Evolutionary conservation across 1,140 invertebrate species (phyloP).

Genomic region (Archegozetes longisetosus): DNA sequence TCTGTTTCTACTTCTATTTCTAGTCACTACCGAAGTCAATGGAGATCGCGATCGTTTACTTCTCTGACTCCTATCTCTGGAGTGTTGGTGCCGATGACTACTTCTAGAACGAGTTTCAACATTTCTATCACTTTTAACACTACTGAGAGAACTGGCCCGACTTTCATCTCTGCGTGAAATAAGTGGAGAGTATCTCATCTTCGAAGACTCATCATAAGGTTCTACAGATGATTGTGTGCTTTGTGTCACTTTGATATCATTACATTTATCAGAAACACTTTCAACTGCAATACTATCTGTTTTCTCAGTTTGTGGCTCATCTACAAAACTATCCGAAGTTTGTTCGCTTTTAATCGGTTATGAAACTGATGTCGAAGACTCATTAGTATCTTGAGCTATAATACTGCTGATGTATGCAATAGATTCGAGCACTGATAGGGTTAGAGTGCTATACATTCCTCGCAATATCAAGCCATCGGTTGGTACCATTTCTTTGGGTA

Average conservation of each 20-base stretch:
- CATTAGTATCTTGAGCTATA: neutral
- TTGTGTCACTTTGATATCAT: too few species aligned
- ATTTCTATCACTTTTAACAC: too few species aligned
- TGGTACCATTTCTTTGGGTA: constrained; percentile 44
- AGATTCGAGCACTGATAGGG: constrained; percentile 73
- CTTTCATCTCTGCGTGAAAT: neutral
- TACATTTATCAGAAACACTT: too few species aligned
- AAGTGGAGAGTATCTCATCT: too few species aligned
- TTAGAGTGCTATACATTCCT: constrained; percentile 86
- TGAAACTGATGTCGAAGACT: too few species aligned
- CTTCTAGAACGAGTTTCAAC: neutral
- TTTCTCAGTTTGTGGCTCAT: too few species aligned
- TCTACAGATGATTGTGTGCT: too few species aligned
- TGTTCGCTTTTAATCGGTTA: neutral
- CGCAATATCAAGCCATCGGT: constrained; percentile 84
- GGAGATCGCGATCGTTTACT: constrained; percentile 13
- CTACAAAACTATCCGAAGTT: neutral
- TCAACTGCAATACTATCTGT: too few species aligned
- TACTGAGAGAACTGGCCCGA: neutral
- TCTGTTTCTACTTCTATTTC: too few species aligned
- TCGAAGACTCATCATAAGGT: too few species aligned
- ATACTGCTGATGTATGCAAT: constrained; percentile 25
- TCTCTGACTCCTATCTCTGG: constrained; percentile 1
- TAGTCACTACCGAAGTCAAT: too few species aligned
- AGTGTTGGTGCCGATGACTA: constrained; percentile 6